phyloP scores from a whole-genome alignment of 1,140 invertebrate species.

The Drosophila saltans region DNA sequence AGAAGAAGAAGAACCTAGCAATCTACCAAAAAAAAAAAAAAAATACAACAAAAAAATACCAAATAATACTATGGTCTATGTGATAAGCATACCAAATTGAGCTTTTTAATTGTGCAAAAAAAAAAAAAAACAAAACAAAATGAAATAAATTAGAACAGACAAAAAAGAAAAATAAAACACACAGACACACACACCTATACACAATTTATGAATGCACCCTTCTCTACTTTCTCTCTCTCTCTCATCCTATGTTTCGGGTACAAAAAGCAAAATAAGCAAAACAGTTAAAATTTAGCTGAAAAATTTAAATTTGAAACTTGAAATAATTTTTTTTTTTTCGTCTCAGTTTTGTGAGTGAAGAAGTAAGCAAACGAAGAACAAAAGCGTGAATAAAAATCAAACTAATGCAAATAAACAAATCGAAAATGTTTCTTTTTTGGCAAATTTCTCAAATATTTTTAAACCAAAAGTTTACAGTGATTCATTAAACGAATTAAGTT shows the following conservation, averaged over 20 bases:
- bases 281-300: not conserved
- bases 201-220: conserved; percentile 15
- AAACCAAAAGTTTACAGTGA: too few species aligned
- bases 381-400: conserved; percentile 56
- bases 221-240: conserved; percentile 1
- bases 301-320: not conserved
- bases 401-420: conserved; percentile 44
- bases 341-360: conserved; percentile 52
- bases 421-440: not conserved
- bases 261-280: not conserved
- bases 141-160: conserved; percentile 19
- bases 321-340: not conserved
- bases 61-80: conserved; percentile 57
- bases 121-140: too few species aligned
- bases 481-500: too few species aligned
- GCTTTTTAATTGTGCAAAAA: conserved; percentile 76
- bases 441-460: too few species aligned
- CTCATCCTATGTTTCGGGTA: not conserved
- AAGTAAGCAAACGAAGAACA: conserved; percentile 49
- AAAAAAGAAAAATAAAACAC: conserved; percentile 26
- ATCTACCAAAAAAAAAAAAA: conserved; percentile 36
- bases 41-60: conserved; percentile 42
- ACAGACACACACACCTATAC: conserved; percentile 28
- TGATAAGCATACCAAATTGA: conserved; percentile 69
- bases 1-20: conserved; percentile 59